Evolutionary conservation across 2,888 invertebrate species (phyloP), one percentile per base, ranked within the genome.

Genomic region (Branchellion lobata): DNA sequence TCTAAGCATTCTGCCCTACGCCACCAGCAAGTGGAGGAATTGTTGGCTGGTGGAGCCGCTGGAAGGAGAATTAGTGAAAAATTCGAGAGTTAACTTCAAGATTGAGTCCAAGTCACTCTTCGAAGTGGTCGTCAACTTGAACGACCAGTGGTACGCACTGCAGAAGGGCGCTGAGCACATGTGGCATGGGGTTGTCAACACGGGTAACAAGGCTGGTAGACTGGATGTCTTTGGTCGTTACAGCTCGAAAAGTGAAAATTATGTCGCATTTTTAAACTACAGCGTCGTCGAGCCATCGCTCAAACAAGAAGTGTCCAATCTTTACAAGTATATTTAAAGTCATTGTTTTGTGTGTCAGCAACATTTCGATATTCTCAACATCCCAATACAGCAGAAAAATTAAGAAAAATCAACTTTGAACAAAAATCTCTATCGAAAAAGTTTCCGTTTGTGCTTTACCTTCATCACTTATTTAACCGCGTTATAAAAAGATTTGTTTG

Each of bases 251-350:
- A 74, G 77, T 11, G 82, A 82, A 3, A 83, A 83, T 57, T 83
- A 81, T 68, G 78, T 83, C 31, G 82, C 83, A 0, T 65, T 84
- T 69, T 36, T 83, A 34, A 82, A 83, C 57, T 83, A 82, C 61
- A 33, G 51, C 18, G 51, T 81, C 27, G 79, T 79, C 69, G 81
- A 79, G 65, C 34, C 73, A 27, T 57, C 77, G 27, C 24, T 80
- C 5, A 53, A 33, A 5, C 80, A 81, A 29, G 79, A 81, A 79
- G 80, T 81, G 29, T 33, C 47, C 29, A 57, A 51, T 51, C 79
- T 80, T 1, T 77, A 73, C 47, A 80, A 79, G 51, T 81, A 81
- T 40, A 69, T 81, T 18, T 81, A 40, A 77, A n/a, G n/a, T n/a
- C n/a, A n/a, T n/a, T n/a, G n/a, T 24, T 51, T n/a, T n/a, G n/a